Conservation (phyloP, 2,797 vertebrate species). For the Bovichtus variegatus region DNA sequence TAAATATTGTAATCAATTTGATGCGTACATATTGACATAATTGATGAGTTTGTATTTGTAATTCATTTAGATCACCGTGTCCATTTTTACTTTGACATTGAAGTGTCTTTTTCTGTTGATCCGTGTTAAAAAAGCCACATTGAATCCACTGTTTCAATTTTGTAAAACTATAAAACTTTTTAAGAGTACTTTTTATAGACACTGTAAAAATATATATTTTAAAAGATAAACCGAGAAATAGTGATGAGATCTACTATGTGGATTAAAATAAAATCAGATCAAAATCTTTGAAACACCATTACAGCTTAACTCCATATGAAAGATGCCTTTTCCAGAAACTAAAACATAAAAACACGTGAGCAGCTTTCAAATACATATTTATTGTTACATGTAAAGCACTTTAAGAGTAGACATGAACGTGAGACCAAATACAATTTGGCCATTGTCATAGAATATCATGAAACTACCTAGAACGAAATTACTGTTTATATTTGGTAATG, state of each 20-base stretch:
- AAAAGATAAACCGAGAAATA: neutral
- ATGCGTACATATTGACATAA: no score
- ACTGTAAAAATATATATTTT: neutral
- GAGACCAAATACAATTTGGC: conserved; percentile 86
- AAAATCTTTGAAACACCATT: neutral
- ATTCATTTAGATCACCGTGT: neutral
- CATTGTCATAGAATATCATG: conserved; percentile 74
- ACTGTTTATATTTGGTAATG: conserved; percentile 77
- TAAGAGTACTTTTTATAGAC: neutral
- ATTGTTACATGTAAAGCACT: conserved; percentile 82
- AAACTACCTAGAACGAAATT: conserved; percentile 77
- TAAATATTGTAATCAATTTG: neutral
- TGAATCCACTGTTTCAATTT: neutral
- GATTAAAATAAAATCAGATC: neutral
- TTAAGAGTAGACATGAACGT: conserved; percentile 76
- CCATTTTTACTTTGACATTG: neutral
- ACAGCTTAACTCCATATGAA: neutral
- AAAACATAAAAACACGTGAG: conserved; percentile 22
- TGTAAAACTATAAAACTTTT: neutral
- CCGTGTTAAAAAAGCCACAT: neutral
- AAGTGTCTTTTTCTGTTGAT: neutral
- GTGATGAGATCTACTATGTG: neutral
- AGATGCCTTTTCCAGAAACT: neutral
- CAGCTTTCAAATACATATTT: conserved; percentile 74
- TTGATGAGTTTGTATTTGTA: no score